phyloP scores from a whole-genome alignment of 2,797 vertebrate species.

The Vultur gryphus region DNA sequence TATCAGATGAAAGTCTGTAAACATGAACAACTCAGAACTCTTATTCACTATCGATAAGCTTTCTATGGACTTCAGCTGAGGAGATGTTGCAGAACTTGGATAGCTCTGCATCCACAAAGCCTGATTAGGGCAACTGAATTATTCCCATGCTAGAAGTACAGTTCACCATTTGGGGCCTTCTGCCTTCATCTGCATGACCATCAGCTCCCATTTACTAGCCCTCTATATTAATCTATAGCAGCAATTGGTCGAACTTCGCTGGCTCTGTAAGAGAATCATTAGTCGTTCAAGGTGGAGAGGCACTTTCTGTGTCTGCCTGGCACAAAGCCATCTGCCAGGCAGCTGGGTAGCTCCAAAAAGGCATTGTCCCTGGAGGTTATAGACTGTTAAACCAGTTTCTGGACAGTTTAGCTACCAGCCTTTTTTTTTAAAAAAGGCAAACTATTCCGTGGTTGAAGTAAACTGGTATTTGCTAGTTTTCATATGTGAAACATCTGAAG shows the following conservation, averaged over 20 bases:
- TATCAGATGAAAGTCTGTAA: neutral
- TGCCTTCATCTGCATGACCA: neutral
- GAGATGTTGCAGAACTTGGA: neutral
- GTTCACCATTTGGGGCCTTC: neutral
- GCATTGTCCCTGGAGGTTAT: neutral
- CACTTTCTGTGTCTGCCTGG: neutral
- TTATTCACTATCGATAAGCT: neutral
- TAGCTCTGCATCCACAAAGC: neutral
- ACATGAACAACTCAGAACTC: neutral
- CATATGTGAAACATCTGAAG: neutral
- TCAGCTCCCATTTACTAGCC: neutral
- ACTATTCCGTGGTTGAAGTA: neutral
- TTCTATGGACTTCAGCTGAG: neutral
- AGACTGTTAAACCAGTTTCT: neutral
- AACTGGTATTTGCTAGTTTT: neutral
- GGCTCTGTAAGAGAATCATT: neutral
- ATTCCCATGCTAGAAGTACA: neutral
- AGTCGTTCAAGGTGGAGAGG: neutral
- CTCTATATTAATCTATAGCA: neutral
- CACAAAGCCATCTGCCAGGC: neutral
- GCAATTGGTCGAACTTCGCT: neutral
- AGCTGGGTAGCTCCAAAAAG: neutral
- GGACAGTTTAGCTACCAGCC: neutral
- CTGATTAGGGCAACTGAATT: neutral
- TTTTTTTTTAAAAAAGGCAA: neutral